Conservation (phyloP, 2,888 invertebrate genomes). For the Synanthedon tipuliformis region DNA sequence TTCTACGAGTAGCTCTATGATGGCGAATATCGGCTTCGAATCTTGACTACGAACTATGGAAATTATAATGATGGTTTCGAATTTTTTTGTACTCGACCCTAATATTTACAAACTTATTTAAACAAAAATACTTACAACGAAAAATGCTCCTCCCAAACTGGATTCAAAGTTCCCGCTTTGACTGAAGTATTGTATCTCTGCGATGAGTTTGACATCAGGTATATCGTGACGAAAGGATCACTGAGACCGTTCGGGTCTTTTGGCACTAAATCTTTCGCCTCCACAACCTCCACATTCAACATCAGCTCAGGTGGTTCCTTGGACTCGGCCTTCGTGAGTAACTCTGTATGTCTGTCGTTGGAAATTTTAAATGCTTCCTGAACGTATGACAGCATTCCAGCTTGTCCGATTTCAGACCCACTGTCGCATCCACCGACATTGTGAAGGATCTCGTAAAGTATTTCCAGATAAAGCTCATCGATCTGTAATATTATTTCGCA, state of each 20-base stretch:
- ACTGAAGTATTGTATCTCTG: slow-evolving; percentile 92
- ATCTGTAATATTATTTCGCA: slow-evolving; percentile 67
- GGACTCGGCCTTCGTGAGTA: slow-evolving; percentile 77
- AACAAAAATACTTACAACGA: slow-evolving; percentile 79
- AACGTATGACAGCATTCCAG: slow-evolving; percentile 77
- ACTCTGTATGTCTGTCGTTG: slow-evolving; percentile 78
- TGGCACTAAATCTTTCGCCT: slow-evolving; percentile 85
- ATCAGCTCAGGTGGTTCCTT: slow-evolving; percentile 88
- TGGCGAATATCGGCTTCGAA: too few relatives aligned
- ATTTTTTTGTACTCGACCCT: too few relatives aligned
- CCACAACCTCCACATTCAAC: slow-evolving; percentile 86
- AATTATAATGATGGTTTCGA: too few relatives aligned
- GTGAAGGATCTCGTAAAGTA: slow-evolving; percentile 85
- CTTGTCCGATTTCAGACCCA: slow-evolving; percentile 76
- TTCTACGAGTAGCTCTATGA: too few relatives aligned
- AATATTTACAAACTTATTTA: background rate
- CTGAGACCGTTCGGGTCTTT: slow-evolving; percentile 94
- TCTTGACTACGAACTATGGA: too few relatives aligned
- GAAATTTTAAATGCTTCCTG: slow-evolving; percentile 83
- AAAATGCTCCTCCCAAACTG: slow-evolving; percentile 97
- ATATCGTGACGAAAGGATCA: slow-evolving; percentile 97
- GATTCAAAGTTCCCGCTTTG: slow-evolving; percentile 88
- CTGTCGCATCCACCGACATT: slow-evolving; percentile 87
- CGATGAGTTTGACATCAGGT: slow-evolving; percentile 80
- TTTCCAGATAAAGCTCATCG: slow-evolving; percentile 87